These are phyloP conservation scores for Chaenocephalus aceratus DNA, from an alignment of 2,113 vertebrate genomes.

Conservation along the genomic window DNA sequence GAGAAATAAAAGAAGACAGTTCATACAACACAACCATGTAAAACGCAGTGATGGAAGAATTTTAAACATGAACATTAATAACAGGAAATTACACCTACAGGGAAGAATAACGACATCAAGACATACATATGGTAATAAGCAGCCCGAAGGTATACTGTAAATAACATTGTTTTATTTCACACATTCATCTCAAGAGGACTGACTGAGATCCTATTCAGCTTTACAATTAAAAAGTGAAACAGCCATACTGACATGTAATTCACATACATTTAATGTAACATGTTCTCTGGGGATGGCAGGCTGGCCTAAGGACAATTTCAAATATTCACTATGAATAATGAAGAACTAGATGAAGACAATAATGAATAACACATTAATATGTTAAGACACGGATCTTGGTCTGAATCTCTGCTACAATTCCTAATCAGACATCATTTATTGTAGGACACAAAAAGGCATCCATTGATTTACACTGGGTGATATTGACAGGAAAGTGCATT, in stretches of 20 bases:
- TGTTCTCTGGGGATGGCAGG: neutral
- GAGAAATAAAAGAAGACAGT: conserved; percentile 29
- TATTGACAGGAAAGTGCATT: conserved; percentile 3
- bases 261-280: conserved; percentile 25
- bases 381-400: neutral
- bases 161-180: conserved; percentile 26
- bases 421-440: neutral
- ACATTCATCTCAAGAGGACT: conserved; percentile 36
- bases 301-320: conserved; percentile 35
- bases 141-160: conserved; percentile 50
- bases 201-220: conserved; percentile 24
- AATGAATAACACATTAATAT: conserved; percentile 17
- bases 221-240: conserved; percentile 42
- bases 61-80: conserved; percentile 51
- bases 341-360: conserved; percentile 17
- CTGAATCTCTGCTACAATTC: neutral
- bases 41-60: conserved; percentile 22
- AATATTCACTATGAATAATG: conserved; percentile 44
- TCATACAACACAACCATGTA: conserved; percentile 28
- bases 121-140: conserved; percentile 64
- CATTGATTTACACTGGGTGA: neutral
- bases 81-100: conserved; percentile 53
- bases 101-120: conserved; percentile 44
- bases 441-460: neutral
- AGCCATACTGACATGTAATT: conserved; percentile 20